Evolutionary conservation across 2,797 vertebrate genomes (phyloP), one percentile per base, ranked within the genome.

Genomic region (Xerus rutilus): DNA sequence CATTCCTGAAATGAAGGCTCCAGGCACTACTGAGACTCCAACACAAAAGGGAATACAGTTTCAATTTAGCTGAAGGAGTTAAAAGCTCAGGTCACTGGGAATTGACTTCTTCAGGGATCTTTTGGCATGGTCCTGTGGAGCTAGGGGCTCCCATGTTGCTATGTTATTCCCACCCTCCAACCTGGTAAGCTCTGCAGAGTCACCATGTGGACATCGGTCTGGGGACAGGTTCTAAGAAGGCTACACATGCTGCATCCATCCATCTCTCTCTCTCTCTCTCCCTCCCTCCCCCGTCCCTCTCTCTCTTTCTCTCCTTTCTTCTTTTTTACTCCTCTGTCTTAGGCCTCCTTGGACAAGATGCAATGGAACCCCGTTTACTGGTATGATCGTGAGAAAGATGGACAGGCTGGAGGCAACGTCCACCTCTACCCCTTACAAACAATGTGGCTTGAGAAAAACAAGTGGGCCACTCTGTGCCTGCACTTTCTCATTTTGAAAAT

Each of bases 401-500:
- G 21, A 45, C 18, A 52, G 20, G 28, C 62, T 39, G 30, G 28
- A 72, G 13, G 43, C 35, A 67, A 62, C 43, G 23, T 64, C 72
- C n/a, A 9, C 32, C 35, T 87, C 86, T 11, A 18, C 0, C 17
- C 8, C 23, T 90, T 28, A 39, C 4, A 21, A 76, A 83, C 3
- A n/a, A 14, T 2, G 1, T 5, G 25, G 32, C 3, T 59, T 47
- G 25, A 39, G 30, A 10, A 21, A 86, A 86, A 81, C 7, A 72
- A n/a, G 17, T 1, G 0, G 12, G 5, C 10, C 43, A 7, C 17
- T 17, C 77, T 14, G 5, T 72, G 64, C 69, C 57, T 11, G 3
- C 7, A 15, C 76, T 65, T 93, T 59, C 67, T 93, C 21, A 23
- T 11, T 77, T 82, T 65, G 83, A 74, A 90, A 73, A 64, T 15